Conservation (phyloP, 2,797 vertebrate genomes). For the Anniella stebbinsi region DNA sequence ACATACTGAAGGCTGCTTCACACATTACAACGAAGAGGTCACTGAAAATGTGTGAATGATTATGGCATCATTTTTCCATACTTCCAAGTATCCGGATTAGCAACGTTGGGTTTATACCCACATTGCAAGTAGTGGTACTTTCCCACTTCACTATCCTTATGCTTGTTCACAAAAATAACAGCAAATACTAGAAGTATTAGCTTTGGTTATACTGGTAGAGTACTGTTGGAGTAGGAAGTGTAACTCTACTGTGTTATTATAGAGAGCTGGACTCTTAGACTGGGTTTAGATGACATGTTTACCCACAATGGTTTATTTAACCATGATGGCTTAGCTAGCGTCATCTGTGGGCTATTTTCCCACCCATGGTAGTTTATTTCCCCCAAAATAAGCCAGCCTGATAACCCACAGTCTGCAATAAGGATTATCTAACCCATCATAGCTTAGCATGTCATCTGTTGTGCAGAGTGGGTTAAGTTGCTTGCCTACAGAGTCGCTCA, state of each 20-base stretch:
- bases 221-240: neutral
- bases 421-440: too few relatives aligned
- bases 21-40: neutral
- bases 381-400: too few relatives aligned
- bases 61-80: neutral
- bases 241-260: too few relatives aligned
- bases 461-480: too few relatives aligned
- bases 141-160: neutral
- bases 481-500: too few relatives aligned
- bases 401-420: too few relatives aligned
- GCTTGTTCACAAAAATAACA: neutral
- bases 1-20: neutral
- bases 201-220: neutral
- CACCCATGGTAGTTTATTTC: too few relatives aligned
- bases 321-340: too few relatives aligned
- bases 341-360: too few relatives aligned
- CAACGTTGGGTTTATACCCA: neutral
- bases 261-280: neutral
- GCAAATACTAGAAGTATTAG: neutral
- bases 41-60: neutral
- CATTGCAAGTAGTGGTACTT: neutral
- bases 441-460: too few relatives aligned
- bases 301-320: too few relatives aligned
- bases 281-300: too few relatives aligned
- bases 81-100: neutral